Conservation (phyloP, 2,888 invertebrate genomes). For the Zaprionus obscuricornis region DNA sequence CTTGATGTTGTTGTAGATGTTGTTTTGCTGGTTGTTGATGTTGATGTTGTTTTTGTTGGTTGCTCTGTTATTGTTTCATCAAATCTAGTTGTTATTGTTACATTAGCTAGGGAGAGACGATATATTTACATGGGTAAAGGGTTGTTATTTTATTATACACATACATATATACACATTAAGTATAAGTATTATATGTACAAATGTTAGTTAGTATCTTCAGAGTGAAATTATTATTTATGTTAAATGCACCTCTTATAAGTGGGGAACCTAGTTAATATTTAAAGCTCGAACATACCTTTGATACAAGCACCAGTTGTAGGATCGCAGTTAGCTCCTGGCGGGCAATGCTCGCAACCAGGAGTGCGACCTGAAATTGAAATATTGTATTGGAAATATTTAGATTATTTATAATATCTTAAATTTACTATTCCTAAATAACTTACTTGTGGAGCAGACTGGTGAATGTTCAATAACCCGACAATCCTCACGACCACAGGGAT, state of each 20-base stretch:
- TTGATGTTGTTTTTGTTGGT: conserved; percentile 47
- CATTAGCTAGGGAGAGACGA: conserved; percentile 82
- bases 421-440: too few relatives aligned
- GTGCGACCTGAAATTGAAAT: conserved; percentile 76
- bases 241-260: conserved; percentile 19
- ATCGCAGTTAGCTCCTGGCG: conserved; percentile 90
- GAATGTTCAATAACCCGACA: conserved; percentile 93
- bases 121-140: conserved; percentile 81
- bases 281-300: conserved; percentile 87
- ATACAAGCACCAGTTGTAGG: conserved; percentile 92
- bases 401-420: too few relatives aligned
- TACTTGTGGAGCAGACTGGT: conserved; percentile 92
- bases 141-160: conserved; percentile 74
- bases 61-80: conserved; percentile 74
- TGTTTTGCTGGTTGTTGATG: conserved; percentile 44
- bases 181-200: conserved; percentile 68
- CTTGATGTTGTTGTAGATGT: conserved; percentile 42
- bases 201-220: conserved; percentile 43
- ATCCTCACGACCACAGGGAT: conserved; percentile 90
- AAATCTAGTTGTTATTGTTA: conserved; percentile 81
- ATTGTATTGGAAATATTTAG: conserved; percentile 4
- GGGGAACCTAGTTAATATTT: not conserved
- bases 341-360: conserved; percentile 89
- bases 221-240: not conserved
- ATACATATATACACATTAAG: conserved; percentile 59